phyloP scores from a whole-genome alignment of 92 coral and sea anemone genomes.

The Porites cylindrica region DNA sequence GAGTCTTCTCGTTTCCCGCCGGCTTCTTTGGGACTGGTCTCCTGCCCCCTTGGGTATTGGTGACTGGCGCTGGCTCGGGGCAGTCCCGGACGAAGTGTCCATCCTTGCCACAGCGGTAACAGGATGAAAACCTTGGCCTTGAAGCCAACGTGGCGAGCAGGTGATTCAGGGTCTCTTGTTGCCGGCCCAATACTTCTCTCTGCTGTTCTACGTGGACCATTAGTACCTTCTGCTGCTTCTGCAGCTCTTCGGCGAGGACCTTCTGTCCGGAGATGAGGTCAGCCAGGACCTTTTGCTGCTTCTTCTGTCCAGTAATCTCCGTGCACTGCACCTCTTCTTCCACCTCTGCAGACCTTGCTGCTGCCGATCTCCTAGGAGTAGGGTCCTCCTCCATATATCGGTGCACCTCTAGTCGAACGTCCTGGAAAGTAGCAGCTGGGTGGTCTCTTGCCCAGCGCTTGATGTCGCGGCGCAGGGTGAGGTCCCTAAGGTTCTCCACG shows the following conservation, averaged over 20 bases:
- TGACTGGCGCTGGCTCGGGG: neutral
- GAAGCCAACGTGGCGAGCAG: conserved; percentile 20
- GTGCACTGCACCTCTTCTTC: conserved; percentile 12
- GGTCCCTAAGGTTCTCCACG: conserved; percentile 40
- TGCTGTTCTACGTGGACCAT: conserved; percentile 36
- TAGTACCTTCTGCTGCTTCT: conserved; percentile 55
- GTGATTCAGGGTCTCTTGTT: conserved; percentile 42
- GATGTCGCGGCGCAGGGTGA: conserved; percentile 48
- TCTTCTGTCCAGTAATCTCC: neutral
- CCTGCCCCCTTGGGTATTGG: neutral
- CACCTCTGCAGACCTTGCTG: conserved; percentile 2
- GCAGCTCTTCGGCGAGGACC: conserved; percentile 45
- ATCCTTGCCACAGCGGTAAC: conserved; percentile 17
- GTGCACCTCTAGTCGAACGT: conserved; percentile 31
- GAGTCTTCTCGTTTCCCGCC: conserved; percentile 31
- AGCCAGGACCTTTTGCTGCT: conserved; percentile 37
- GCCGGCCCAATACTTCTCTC: conserved; percentile 22
- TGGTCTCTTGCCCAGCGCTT: conserved; percentile 59
- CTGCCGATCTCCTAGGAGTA: conserved; percentile 10
- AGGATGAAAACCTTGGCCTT: neutral
- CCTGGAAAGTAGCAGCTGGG: conserved; percentile 54
- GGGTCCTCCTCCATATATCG: conserved; percentile 43
- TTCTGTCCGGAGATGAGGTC: conserved; percentile 68
- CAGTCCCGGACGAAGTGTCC: conserved; percentile 40
- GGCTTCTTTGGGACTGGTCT: conserved; percentile 12